Base-by-base conservation (phyloP, 2,888 invertebrate species). In the Argyra leucocephala region DNA sequence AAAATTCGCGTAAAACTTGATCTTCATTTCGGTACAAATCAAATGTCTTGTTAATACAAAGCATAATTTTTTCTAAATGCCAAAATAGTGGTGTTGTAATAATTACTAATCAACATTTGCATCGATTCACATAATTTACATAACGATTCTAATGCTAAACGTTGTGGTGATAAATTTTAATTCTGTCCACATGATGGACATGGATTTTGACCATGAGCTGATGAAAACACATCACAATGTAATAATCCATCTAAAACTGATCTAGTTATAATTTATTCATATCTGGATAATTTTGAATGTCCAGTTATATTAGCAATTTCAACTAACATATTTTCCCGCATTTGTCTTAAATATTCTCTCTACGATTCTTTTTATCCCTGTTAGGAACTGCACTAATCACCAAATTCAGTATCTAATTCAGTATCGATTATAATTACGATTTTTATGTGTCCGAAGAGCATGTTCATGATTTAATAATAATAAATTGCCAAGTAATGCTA, bases 151-250 rank as follows among this genome's bases (percentile, higher is more conserved):
- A 99, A 85, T 67, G 96, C 95, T 65, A 97, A 85, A 71, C 96
- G 87, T 76, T 96, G 94, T 62, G 96, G 96, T 66, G 95, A 96
- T 64, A 96, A 84, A 70, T 90, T 85, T 62, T 90, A 88, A 69
- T 85, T 84, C 0, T 88, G 85, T 58, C 87, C 86, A 58, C 90
- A 89, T 1, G 90, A 89, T 6, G 94, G 91, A 75, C 98, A 90
- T 57, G 96, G 93, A 82, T 98, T 97, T 74, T 93, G 93, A 37
- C 96, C 96, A 74, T 93, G 91, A 0, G 96, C 93, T 63, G 97
- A 94, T 2, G 95, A 93, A 80, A 97, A 98, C 65, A 96, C 93
- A 37, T 93, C 90, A 98, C 98, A 99, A 80, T 99, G 97, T 67
- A 99, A 82, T 69, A 99, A 85, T 26, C 97, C 98, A 80, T 98